A percentile compares a stretch with the other conserved stretches of the same genome.
Evolutionary conservation across 2,113 vertebrate genomes (phyloP).

Genomic region (Pseudorectes ferrugineus): DNA sequence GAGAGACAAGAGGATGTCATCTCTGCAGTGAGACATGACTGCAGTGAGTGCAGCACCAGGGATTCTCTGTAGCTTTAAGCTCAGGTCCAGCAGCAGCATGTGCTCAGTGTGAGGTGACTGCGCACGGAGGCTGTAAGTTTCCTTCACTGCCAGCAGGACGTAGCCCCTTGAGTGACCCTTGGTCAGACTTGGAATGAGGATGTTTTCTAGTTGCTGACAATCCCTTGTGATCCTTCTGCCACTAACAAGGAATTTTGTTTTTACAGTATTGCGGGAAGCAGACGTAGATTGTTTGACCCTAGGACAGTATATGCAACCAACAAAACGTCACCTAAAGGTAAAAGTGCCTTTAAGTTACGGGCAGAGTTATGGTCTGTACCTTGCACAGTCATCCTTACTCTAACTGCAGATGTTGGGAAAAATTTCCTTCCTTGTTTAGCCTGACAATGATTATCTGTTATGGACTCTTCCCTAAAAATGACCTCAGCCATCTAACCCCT

Average conservation of each 20-base stretch:
- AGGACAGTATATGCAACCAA: slow-evolving; percentile 99
- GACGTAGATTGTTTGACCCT: slow-evolving; percentile 93
- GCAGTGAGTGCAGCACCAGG: background rate
- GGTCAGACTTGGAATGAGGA: background rate
- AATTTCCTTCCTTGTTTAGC: background rate
- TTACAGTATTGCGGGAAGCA: slow-evolving; percentile 84
- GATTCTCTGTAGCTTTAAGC: background rate
- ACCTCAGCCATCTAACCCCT: background rate
- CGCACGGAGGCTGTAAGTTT: accelerated
- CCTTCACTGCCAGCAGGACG: background rate
- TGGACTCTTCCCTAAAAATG: background rate
- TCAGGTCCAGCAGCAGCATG: background rate
- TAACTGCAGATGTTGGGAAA: background rate
- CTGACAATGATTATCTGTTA: background rate
- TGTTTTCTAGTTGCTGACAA: background rate
- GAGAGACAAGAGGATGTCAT: background rate
- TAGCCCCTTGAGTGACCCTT: background rate
- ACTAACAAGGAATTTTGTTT: background rate
- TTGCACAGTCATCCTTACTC: background rate
- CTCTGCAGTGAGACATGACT: background rate
- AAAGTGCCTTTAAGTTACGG: background rate
- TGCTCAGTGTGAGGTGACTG: background rate
- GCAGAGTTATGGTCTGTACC: background rate
- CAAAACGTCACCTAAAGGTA: slow-evolving; percentile 94
- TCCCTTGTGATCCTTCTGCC: background rate